Evolutionary conservation across 2,113 vertebrate species (phyloP).

Genomic region (Lampris megalopsis): DNA sequence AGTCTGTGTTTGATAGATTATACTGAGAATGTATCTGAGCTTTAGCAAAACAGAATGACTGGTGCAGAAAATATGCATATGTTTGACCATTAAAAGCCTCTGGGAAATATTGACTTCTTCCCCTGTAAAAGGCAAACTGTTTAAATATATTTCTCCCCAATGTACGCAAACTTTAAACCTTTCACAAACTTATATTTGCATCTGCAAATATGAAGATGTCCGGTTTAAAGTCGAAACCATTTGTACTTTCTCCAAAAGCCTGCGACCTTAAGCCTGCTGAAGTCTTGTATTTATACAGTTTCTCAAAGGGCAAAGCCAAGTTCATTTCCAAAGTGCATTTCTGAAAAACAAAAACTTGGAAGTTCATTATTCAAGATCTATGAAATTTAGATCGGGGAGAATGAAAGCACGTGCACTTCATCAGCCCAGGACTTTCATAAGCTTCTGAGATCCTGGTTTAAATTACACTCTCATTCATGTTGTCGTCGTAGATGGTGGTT

Average conservation of each 20-base stretch:
- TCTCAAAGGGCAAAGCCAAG: background rate
- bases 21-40: slow-evolving; percentile 48
- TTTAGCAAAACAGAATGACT: slow-evolving; percentile 55
- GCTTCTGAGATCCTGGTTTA: too few species aligned
- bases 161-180: slow-evolving; percentile 58
- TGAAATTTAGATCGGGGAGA: background rate
- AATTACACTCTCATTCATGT: too few species aligned
- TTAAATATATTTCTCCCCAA: slow-evolving; percentile 12
- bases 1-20: slow-evolving; percentile 42
- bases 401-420: slow-evolving; percentile 20
- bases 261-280: slow-evolving; percentile 41
- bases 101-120: slow-evolving; percentile 34
- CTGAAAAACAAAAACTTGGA: slow-evolving; percentile 18
- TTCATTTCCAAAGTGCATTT: slow-evolving; percentile 27
- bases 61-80: slow-evolving; percentile 58
- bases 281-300: slow-evolving; percentile 32
- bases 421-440: too few species aligned
- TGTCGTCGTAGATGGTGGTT: too few species aligned
- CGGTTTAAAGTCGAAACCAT: slow-evolving; percentile 33
- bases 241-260: slow-evolving; percentile 19
- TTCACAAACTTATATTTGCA: background rate
- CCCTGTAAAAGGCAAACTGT: slow-evolving; percentile 30
- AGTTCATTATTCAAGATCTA: background rate
- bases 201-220: slow-evolving; percentile 29
- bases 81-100: slow-evolving; percentile 66